Conservation (phyloP, 2,797 vertebrate genomes). For the Saxicola maurus region DNA sequence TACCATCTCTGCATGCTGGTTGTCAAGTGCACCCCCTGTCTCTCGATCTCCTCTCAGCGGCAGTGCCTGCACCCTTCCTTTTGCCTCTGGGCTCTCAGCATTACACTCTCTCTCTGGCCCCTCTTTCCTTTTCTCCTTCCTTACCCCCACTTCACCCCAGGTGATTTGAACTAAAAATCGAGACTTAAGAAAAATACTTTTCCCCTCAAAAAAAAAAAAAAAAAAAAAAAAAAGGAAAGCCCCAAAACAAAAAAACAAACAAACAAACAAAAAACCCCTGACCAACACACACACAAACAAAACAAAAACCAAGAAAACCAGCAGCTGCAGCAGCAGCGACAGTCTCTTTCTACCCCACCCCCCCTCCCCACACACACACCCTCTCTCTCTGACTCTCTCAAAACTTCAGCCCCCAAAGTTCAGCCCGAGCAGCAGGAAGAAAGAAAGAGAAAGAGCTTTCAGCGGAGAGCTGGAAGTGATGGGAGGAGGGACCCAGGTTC, state of each 20-base stretch:
- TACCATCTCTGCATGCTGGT: slow-evolving; percentile 83
- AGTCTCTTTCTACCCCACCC: not conserved
- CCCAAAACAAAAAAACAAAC: no score
- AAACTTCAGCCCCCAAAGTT: slow-evolving; percentile 25
- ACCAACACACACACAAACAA: no score
- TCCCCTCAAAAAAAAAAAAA: no score
- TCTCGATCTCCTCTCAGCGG: slow-evolving; percentile 74
- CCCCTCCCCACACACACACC: no score
- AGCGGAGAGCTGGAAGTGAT: not conserved
- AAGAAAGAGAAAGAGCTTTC: not conserved
- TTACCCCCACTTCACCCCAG: not conserved
- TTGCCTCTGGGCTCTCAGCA: slow-evolving; percentile 46
- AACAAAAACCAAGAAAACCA: no score
- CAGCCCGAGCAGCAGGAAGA: not conserved
- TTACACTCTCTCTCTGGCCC: slow-evolving; percentile 1
- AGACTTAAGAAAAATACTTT: not conserved
- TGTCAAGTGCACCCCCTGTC: slow-evolving; percentile 77
- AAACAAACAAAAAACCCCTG: no score
- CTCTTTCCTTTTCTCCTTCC: not conserved
- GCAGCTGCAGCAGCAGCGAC: not conserved
- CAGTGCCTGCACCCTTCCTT: slow-evolving; percentile 66
- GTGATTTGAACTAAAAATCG: not conserved
- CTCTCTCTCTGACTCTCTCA: not conserved
- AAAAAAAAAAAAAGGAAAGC: fast-evolving
- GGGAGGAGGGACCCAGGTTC: slow-evolving; percentile 29